Base-by-base conservation (phyloP, 2,888 invertebrate species). In the Troglohyphantes excavatus region DNA sequence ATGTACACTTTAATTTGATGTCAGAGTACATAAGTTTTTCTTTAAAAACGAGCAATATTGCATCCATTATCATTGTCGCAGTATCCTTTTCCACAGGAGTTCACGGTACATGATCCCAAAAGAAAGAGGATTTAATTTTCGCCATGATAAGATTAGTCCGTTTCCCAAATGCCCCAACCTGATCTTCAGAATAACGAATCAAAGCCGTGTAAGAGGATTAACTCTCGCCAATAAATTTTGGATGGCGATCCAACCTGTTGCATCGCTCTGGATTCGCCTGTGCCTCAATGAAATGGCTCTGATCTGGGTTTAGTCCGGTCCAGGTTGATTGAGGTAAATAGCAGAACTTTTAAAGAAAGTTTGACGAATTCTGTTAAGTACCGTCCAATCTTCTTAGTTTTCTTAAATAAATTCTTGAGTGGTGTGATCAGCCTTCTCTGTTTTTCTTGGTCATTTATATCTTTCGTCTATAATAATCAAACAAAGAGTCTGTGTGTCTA, bases 151-250 rank as follows among this genome's bases (percentile, higher is more conserved):
- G 85, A 78, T 86, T 78, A 86, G 68, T 21, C 5, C 19, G 59
- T 46, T 53, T 53, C 29, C 27, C 43, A 61, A 46, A 43, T 59
- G 19, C 67, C n/a, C 61, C 68, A 61, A 68, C 68, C 39, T 86
- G 78, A 86, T 86, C 85, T 76, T 39, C 76, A 78, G 85, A 86
- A 85, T 85, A 76, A 59, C 76, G 76, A 85, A 86, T 86, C 63
- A 86, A 75, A 29, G 27, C 53, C 26, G 5, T 59, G 21, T 84
- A 86, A 86, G 85, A 76, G 85, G 85, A 86, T 86, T 86, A 78
- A 21, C 33, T 27, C 39, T 27, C 19, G 76, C 61, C 39, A 19
- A 70, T 86, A 86, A 86, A 86, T 86, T 85, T 86, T 86, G 43
- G 67, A 86, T 86, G 76, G 29, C 29, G 6, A 5, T 27, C 85